Evolutionary conservation across 2,113 vertebrate genomes (phyloP).

Genomic region (Lophotis ruficrista): DNA sequence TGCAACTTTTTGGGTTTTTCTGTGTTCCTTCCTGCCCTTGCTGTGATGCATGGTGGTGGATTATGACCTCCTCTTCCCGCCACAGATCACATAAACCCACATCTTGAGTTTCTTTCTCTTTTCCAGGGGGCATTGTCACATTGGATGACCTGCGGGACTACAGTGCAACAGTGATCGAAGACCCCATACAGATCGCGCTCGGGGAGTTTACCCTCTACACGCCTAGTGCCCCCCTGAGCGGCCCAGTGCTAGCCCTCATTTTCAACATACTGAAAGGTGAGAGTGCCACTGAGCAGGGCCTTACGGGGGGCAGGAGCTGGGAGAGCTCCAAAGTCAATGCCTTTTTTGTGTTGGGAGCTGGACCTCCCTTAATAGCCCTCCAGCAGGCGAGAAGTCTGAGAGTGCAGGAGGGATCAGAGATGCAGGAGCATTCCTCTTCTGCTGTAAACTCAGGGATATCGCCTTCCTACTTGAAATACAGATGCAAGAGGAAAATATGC

Average conservation of each 20-base stretch:
- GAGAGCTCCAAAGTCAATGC: neutral
- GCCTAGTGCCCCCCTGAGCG: slow-evolving; percentile 87
- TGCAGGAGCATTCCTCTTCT: neutral
- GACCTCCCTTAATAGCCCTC: neutral
- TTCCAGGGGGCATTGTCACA: slow-evolving; percentile 89
- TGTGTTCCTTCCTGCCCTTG: neutral
- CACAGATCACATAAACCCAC: neutral
- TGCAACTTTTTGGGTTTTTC: neutral
- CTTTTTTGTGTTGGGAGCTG: neutral
- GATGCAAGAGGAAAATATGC: neutral
- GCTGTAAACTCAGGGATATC: neutral
- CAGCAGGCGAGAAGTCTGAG: neutral
- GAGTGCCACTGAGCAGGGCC: neutral
- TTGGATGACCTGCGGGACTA: slow-evolving; percentile 86
- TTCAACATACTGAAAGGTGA: slow-evolving; percentile 92
- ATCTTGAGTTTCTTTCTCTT: neutral
- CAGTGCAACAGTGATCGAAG: slow-evolving; percentile 75
- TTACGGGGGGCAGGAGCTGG: neutral
- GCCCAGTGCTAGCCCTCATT: slow-evolving; percentile 90
- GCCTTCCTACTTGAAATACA: neutral
- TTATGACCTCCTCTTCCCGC: neutral
- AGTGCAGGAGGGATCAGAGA: neutral
- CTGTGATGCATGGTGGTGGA: neutral
- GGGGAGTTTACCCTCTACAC: slow-evolving; percentile 81
- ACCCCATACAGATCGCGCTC: slow-evolving; percentile 77